Evolutionary conservation across 53 echinoderm and acorn worm genomes (phyloP).

Genomic region (Astropecten irregularis): DNA sequence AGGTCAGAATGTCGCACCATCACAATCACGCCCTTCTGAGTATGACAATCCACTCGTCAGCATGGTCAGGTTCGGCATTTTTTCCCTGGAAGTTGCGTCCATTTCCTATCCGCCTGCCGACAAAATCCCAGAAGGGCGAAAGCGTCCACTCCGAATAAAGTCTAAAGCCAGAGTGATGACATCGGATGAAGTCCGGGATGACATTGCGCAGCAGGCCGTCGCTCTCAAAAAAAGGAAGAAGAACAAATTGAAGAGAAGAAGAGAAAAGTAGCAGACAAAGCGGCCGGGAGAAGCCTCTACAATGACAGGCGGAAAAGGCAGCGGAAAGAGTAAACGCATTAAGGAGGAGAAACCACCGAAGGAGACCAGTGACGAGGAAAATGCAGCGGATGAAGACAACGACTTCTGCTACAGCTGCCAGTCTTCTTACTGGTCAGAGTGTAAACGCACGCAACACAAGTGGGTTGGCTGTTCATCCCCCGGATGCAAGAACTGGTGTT

Average conservation of each 20-base stretch:
- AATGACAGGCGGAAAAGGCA: not conserved
- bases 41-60: too few relatives aligned
- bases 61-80: not conserved
- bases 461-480: too few relatives aligned
- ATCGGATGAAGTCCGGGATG: not conserved
- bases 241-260: not conserved
- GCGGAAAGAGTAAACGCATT: not conserved
- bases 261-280: not conserved
- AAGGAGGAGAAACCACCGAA: not conserved
- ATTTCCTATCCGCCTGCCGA: not conserved
- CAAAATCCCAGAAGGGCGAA: not conserved
- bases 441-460: too few relatives aligned
- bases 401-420: not conserved
- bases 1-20: too few relatives aligned
- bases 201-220: not conserved
- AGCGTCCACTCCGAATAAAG: slow-evolving; percentile 6
- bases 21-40: too few relatives aligned
- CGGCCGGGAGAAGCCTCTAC: too few relatives aligned
- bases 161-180: too few relatives aligned
- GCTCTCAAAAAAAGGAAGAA: too few relatives aligned
- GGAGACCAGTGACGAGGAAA: not conserved
- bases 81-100: not conserved
- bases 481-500: not conserved
- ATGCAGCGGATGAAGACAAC: not conserved
- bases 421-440: not conserved